Evolutionary conservation across 2,888 invertebrate genomes (phyloP).

Genomic region (Dynastes maya): DNA sequence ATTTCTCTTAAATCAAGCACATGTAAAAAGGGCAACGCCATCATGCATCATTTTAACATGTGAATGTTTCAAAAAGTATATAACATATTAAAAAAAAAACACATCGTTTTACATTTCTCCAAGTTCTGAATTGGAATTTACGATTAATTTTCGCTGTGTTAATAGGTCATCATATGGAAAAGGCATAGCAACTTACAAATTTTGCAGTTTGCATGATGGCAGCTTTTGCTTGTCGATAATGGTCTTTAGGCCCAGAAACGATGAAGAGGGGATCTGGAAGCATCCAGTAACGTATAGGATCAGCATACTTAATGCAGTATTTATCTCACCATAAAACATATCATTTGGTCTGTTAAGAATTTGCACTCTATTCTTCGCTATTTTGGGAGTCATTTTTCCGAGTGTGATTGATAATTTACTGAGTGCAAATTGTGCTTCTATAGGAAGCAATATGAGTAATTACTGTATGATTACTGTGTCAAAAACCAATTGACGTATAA

Average conservation of each 20-base stretch:
- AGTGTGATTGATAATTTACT: background rate
- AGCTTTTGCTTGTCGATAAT: slow-evolving; percentile 72
- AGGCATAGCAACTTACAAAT: slow-evolving; percentile 69
- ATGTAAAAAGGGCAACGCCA: no score
- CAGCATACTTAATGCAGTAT: background rate
- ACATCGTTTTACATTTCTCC: no score
- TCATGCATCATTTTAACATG: no score
- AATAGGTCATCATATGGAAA: no score
- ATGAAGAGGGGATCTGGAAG: slow-evolving; percentile 73
- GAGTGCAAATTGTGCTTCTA: background rate
- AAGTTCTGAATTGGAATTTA: no score
- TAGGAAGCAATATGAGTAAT: background rate
- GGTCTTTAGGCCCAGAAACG: slow-evolving; percentile 75
- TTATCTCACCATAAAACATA: slow-evolving; percentile 56
- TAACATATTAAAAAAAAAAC: no score
- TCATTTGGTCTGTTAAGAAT: slow-evolving; percentile 51
- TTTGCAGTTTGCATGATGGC: slow-evolving; percentile 74
- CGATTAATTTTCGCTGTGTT: no score
- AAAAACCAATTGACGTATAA: slow-evolving; percentile 32
- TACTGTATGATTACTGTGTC: slow-evolving; percentile 15
- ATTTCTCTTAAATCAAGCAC: no score
- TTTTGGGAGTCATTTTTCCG: background rate
- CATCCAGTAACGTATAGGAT: background rate
- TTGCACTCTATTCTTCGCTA: background rate
- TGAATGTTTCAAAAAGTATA: no score